phyloP scores from a whole-genome alignment of 2,113 vertebrate genomes.

The Myrmophylax atrothorax region DNA sequence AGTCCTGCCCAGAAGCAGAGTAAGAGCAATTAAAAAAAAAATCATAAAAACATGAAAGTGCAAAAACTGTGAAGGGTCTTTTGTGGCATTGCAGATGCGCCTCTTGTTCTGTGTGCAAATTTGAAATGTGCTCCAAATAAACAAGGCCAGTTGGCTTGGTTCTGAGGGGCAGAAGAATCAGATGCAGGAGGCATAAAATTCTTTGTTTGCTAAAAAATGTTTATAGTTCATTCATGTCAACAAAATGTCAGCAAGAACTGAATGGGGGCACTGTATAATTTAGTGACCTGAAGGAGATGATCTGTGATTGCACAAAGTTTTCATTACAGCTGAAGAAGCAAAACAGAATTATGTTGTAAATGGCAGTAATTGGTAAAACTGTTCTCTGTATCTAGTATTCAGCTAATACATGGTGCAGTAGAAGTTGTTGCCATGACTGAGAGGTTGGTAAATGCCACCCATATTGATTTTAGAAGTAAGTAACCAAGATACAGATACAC shows the following conservation, averaged over 20 bases:
- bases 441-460: not conserved
- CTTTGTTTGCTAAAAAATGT: not conserved
- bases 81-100: not conserved
- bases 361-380: not conserved
- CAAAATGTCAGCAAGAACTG: not conserved
- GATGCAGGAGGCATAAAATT: not conserved
- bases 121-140: not conserved
- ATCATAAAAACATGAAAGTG: not conserved
- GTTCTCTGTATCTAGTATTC: not conserved
- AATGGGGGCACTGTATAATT: not conserved
- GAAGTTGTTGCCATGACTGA: not conserved
- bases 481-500: not conserved
- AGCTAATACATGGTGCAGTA: not conserved
- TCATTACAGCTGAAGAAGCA: not conserved
- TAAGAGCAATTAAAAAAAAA: not conserved
- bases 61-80: not conserved
- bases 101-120: not conserved
- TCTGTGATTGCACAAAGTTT: not conserved
- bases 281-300: not conserved
- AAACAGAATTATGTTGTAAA: not conserved
- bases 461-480: not conserved
- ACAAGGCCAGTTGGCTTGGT: not conserved
- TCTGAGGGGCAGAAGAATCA: not conserved
- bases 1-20: not conserved
- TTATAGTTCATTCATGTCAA: not conserved